phyloP scores from a whole-genome alignment of 2,113 vertebrate species.

The Glaucomys volans region DNA sequence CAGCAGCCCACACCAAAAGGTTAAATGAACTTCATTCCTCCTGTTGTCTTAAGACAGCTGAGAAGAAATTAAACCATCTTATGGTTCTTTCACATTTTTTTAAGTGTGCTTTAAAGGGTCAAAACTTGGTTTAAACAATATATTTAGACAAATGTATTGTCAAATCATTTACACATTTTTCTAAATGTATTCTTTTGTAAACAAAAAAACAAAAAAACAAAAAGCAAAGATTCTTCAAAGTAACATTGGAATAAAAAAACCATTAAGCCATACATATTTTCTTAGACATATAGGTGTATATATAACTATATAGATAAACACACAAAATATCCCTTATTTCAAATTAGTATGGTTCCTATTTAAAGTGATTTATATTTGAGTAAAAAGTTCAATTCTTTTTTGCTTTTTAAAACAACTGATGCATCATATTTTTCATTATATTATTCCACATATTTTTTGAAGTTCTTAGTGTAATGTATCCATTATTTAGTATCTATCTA shows the following conservation, averaged over 20 bases:
- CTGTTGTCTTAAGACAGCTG: neutral
- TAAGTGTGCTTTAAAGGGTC: conserved; percentile 79
- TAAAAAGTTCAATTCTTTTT: conserved; percentile 86
- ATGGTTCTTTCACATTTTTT: conserved; percentile 63
- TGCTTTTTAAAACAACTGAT: conserved; percentile 86
- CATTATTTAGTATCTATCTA: conserved; percentile 86
- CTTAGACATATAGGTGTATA: conserved; percentile 84
- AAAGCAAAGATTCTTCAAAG: conserved; percentile 85
- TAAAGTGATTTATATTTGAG: conserved; percentile 87
- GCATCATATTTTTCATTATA: conserved; percentile 82
- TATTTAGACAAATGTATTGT: no score
- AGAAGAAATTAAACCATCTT: conserved; percentile 68
- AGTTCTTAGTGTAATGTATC: conserved; percentile 86
- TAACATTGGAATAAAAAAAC: conserved; percentile 85
- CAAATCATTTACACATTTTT: conserved; percentile 70
- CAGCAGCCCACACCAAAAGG: neutral
- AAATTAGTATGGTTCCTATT: conserved; percentile 87
- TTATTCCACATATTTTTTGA: conserved; percentile 88
- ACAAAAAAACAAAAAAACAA: conserved; percentile 69
- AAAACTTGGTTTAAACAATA: conserved; percentile 80
- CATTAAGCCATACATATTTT: conserved; percentile 89
- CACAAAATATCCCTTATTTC: conserved; percentile 86
- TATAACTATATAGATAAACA: conserved; percentile 87
- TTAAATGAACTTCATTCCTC: neutral
- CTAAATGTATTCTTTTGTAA: conserved; percentile 70